phyloP scores from a whole-genome alignment of 2,797 vertebrate genomes.

The Eulemur mongoz region DNA sequence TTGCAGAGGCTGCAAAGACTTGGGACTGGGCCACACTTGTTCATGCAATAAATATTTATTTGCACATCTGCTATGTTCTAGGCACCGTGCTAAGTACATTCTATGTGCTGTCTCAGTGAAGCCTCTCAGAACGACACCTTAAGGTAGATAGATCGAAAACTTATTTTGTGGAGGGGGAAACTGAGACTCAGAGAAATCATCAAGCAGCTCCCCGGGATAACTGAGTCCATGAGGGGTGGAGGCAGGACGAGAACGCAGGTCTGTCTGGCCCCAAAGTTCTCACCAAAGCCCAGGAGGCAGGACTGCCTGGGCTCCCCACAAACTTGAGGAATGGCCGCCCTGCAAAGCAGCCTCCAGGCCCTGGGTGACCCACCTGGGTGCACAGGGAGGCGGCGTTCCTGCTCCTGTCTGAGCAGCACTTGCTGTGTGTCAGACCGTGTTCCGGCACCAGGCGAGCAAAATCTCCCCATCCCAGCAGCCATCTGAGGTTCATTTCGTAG shows the following conservation, averaged over 20 bases:
- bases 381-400: not conserved
- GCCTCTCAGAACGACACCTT: not conserved
- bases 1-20: too few relatives aligned
- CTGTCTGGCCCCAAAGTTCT: too few relatives aligned
- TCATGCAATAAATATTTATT: not conserved
- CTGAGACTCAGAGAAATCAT: constrained; percentile 79
- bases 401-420: too few relatives aligned
- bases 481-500: not conserved
- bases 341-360: not conserved
- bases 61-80: not conserved
- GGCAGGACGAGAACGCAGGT: too few relatives aligned
- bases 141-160: not conserved
- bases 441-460: not conserved
- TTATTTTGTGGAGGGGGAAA: constrained; percentile 43
- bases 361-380: not conserved
- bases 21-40: too few relatives aligned
- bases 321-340: not conserved
- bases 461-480: not conserved
- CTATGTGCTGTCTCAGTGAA: fast-evolving
- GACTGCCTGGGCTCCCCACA: not conserved
- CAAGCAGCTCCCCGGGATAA: fast-evolving
- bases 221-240: fast-evolving
- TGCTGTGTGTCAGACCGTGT: not conserved
- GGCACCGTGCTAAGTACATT: not conserved
- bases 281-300: not conserved